Evolutionary conservation across 2,888 invertebrate genomes (phyloP).

Genomic region (Sphaeridia pumilis): DNA sequence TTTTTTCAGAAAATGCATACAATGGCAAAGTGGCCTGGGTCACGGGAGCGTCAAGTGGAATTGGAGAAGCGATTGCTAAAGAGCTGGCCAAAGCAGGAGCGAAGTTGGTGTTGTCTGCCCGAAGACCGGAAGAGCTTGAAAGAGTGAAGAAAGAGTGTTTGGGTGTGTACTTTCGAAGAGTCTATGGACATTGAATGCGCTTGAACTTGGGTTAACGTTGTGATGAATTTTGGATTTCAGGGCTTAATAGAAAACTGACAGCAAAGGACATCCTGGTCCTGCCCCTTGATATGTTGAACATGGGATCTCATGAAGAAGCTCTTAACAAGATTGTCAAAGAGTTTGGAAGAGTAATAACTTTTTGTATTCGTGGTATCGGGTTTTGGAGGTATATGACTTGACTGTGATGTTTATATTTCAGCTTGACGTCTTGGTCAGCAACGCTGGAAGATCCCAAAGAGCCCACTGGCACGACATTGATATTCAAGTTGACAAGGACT

Average conservation of each 20-base stretch:
- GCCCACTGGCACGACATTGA: conserved; percentile 59
- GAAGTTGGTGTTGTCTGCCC: conserved; percentile 55
- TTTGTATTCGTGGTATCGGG: background rate
- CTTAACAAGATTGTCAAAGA: conserved; percentile 52
- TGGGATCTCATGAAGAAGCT: conserved; percentile 49
- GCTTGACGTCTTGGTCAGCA: conserved; percentile 65
- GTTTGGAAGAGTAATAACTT: conserved; percentile 48
- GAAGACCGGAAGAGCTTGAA: conserved; percentile 51
- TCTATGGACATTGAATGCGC: background rate
- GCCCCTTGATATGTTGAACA: conserved; percentile 54
- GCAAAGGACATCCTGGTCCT: conserved; percentile 55
- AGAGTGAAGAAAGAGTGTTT: conserved; percentile 53
- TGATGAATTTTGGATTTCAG: conserved; percentile 4
- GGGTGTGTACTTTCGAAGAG: conserved; percentile 6
- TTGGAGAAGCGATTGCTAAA: conserved; percentile 61
- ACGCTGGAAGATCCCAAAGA: conserved; percentile 69
- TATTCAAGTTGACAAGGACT: conserved; percentile 54
- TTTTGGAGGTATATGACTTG: no score
- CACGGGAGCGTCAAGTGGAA: conserved; percentile 73
- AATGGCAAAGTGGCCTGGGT: conserved; percentile 67
- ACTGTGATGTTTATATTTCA: conserved; percentile 39
- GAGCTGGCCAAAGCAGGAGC: conserved; percentile 54
- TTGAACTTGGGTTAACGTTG: background rate
- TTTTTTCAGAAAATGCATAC: conserved; percentile 42
- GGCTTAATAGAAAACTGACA: conserved; percentile 39